A percentile compares a stretch with the other conserved stretches of the same genome.
phyloP scores from a whole-genome alignment of 2,888 invertebrate genomes.

The Nephrotoma flavescens region DNA sequence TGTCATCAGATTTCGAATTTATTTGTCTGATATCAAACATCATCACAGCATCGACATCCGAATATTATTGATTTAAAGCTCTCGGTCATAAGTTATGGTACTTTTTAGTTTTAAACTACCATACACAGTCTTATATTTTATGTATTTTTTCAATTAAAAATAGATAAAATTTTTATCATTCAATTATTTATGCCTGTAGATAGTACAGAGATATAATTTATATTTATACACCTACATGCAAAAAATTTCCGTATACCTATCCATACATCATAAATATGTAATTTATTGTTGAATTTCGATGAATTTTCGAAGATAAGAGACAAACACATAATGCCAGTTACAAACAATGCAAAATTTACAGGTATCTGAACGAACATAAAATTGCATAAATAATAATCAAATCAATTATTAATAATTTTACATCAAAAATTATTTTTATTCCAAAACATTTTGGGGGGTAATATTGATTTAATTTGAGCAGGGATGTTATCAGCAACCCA shows the following conservation, averaged over 20 bases:
- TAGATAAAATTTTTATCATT: background rate
- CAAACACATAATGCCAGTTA: background rate
- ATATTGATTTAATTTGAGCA: no score
- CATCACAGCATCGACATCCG: no score
- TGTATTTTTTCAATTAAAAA: background rate
- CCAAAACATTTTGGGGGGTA: no score
- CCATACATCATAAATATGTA: background rate
- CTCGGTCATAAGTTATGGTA: background rate
- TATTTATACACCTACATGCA: background rate
- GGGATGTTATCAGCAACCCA: no score
- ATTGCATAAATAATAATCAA: background rate
- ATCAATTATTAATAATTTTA: background rate
- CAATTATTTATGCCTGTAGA: background rate
- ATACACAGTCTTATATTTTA: background rate
- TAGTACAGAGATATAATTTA: background rate
- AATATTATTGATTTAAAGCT: background rate
- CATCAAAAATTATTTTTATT: no score
- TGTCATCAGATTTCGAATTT: no score
- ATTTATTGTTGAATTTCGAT: background rate
- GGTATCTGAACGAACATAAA: background rate
- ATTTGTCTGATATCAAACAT: no score
- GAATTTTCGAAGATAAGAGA: background rate
- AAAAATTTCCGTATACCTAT: background rate
- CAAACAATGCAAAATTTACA: background rate
- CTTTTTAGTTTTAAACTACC: background rate